Base-by-base conservation (phyloP, 1,140 invertebrate genomes). In the Nymphalis io region DNA sequence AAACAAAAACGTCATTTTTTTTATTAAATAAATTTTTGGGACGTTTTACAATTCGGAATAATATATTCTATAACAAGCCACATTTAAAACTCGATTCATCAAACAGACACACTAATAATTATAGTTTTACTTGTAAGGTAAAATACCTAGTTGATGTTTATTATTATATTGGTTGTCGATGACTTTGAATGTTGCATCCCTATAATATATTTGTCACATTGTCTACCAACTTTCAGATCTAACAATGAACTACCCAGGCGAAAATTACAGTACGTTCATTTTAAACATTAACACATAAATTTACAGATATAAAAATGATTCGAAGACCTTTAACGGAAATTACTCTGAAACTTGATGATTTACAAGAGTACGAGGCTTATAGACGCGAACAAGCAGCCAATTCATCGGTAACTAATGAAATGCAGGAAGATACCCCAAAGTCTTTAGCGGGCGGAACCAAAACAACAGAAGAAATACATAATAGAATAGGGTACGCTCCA, bases 311-410 rank as follows among this genome's bases (percentile, higher is more conserved):
- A 92, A 78, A 48, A 80, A 97, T 97, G 96, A 95, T 96, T 84
- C 92, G 96, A 70, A 92, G 96, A 63, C 95, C 94, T 59, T 94
- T 95, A 60, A 96, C 96, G 15, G 93, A 95, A 78, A 95, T 96
- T 72, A 95, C 95, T 72, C 88, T 96, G 72, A 96, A 95, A 84
- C 87, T 96, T 16, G 95, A 96, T 33, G 96, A 96, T 89, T 88
- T 96, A 27, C 92, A 94, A 75, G 96, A 96, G 82, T 96, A 95
- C 80, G 95, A 96, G 75, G 76, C 88, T 0, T 90, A 92, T 72
- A 92, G 84, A 59, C 79, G 88, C 57, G 93, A 94, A 63, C 92
- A 93, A 80, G 74, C 72, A 1, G 83, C 83, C 59, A 82, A 77
- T 70, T 84, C 83, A n/a, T 87, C 90, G 20, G 87, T 92, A 65